phyloP scores from a whole-genome alignment of 2,888 invertebrate species.

The Hirtodrosophila confusa region DNA sequence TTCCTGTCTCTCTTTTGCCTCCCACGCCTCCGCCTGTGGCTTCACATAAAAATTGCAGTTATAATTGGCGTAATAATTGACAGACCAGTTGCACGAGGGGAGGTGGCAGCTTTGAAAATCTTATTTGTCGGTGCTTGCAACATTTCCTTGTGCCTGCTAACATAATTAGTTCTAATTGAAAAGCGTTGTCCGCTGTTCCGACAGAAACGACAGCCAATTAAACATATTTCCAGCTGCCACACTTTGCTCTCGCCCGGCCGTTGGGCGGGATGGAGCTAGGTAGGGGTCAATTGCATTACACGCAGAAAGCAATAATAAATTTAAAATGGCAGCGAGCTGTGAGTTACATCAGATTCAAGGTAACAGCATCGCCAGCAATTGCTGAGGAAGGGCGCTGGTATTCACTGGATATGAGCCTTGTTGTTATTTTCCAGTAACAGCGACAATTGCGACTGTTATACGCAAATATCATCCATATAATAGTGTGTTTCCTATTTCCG shows the following conservation, averaged over 20 bases:
- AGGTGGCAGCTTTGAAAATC: constrained; percentile 18
- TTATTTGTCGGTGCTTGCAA: neutral
- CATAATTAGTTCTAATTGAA: constrained; percentile 65
- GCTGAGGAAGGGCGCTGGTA: neutral
- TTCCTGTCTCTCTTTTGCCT: no score
- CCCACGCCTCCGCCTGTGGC: neutral
- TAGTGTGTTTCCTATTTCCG: no score
- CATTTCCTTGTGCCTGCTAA: constrained; percentile 27
- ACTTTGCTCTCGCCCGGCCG: neutral
- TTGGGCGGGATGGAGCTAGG: neutral
- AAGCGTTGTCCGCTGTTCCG: constrained; percentile 53
- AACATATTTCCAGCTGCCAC: constrained; percentile 35
- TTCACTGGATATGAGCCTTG: no score
- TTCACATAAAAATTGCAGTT: constrained; percentile 51
- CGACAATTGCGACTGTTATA: no score
- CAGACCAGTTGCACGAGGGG: no score
- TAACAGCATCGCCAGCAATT: constrained; percentile 25
- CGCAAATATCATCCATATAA: no score
- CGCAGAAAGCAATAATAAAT: constrained; percentile 20
- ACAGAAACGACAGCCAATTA: constrained; percentile 45
- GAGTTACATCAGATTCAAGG: constrained; percentile 47
- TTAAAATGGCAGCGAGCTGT: constrained; percentile 13
- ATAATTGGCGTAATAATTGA: constrained; percentile 61
- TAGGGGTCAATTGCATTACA: constrained; percentile 50
- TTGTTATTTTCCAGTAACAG: no score